Conservation (phyloP, 2,113 vertebrate species). For the Tympanuchus pallidicinctus region DNA sequence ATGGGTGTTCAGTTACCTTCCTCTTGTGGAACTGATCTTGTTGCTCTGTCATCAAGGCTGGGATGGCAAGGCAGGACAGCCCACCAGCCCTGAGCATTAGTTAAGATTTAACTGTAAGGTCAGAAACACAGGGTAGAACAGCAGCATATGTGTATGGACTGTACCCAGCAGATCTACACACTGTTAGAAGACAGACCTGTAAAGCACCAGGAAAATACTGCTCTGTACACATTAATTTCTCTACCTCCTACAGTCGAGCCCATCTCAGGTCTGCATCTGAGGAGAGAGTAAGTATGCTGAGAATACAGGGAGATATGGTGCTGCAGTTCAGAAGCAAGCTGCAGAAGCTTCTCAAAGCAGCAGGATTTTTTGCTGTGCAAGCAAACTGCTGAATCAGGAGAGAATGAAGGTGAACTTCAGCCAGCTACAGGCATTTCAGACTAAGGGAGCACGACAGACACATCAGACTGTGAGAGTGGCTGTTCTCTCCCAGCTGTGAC, state of each 20-base stretch:
- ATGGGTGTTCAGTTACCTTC: neutral
- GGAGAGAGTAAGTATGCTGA: accelerated
- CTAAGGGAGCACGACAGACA: accelerated
- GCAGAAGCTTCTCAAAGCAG: neutral
- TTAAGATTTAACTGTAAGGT: neutral
- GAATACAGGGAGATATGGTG: neutral
- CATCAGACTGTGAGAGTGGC: accelerated
- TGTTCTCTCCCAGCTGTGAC: neutral
- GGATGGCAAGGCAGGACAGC: accelerated
- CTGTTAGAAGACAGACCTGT: neutral
- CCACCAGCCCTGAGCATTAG: neutral
- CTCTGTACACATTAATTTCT: accelerated
- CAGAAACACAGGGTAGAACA: neutral
- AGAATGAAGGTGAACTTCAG: neutral
- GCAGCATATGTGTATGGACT: accelerated
- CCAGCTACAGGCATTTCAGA: neutral
- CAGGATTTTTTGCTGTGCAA: neutral
- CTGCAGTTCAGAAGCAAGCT: accelerated
- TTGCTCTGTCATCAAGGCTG: neutral
- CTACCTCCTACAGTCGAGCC: neutral
- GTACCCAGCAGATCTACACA: accelerated
- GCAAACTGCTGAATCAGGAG: neutral
- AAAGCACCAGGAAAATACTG: neutral
- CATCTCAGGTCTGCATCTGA: accelerated
- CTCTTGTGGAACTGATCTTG: accelerated